These are phyloP conservation scores for Eupithecia tripunctaria DNA, from an alignment of 2,888 invertebrate species.

Conservation along the genomic window DNA sequence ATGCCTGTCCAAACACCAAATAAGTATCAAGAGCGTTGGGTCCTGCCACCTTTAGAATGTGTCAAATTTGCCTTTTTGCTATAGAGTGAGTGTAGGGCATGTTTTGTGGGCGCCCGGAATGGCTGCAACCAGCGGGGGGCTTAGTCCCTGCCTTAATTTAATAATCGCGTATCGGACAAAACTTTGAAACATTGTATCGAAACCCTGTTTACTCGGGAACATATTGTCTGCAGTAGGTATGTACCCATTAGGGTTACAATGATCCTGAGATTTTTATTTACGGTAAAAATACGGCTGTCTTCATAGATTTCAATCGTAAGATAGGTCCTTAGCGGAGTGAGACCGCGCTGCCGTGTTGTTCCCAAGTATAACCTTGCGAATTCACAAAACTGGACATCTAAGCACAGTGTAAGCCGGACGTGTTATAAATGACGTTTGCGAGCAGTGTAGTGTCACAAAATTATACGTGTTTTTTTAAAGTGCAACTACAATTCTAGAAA, in stretches of 20 bases:
- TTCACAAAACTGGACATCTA: too few relatives aligned
- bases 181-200: conserved; percentile 37
- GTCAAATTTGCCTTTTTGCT: conserved; percentile 29
- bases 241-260: conserved; percentile 39
- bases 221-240: too few relatives aligned
- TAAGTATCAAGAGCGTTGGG: conserved; percentile 56
- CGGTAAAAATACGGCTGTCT: not conserved
- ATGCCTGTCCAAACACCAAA: conserved; percentile 61
- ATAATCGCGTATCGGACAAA: conserved; percentile 65
- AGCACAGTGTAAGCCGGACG: too few relatives aligned
- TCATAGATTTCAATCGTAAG: too few relatives aligned
- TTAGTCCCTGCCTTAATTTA: conserved; percentile 69
- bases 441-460: too few relatives aligned
- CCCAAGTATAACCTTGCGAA: too few relatives aligned
- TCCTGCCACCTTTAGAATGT: conserved; percentile 33
- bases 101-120: conserved; percentile 64
- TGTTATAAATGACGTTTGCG: too few relatives aligned
- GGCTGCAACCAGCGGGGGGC: conserved; percentile 60
- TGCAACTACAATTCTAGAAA: too few relatives aligned
- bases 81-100: conserved; percentile 55
- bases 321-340: too few relatives aligned
- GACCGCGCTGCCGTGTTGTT: too few relatives aligned
- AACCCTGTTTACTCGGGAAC: conserved; percentile 29
- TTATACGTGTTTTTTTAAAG: too few relatives aligned
- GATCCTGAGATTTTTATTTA: conserved; percentile 7